Conservation (phyloP, 2,888 invertebrate genomes). For the Ochropacha duplaris region DNA sequence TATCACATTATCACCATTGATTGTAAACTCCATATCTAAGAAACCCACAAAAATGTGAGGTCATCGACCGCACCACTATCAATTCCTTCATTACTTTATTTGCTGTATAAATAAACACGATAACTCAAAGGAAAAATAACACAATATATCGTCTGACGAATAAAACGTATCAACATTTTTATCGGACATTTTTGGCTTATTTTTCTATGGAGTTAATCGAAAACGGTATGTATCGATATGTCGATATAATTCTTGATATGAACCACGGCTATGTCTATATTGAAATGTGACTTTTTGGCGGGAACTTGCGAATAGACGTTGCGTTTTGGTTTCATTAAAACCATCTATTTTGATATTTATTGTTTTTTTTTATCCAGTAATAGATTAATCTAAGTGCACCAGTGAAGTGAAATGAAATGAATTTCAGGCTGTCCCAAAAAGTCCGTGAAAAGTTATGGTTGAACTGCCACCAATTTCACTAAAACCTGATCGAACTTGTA, state of each 20-base stretch:
- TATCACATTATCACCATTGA: slow-evolving; percentile 25
- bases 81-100: slow-evolving; percentile 72
- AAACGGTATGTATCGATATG: slow-evolving; percentile 65
- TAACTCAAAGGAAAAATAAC: slow-evolving; percentile 68
- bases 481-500: too few relatives aligned
- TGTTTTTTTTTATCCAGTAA: too few relatives aligned
- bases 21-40: slow-evolving; percentile 22
- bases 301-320: too few relatives aligned
- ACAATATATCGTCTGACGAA: slow-evolving; percentile 60
- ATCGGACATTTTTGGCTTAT: slow-evolving; percentile 69
- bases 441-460: too few relatives aligned
- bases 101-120: slow-evolving; percentile 68
- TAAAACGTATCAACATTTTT: slow-evolving; percentile 59
- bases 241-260: slow-evolving; percentile 57
- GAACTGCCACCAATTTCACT: too few relatives aligned
- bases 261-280: slow-evolving; percentile 51
- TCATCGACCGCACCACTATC: slow-evolving; percentile 61
- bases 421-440: too few relatives aligned
- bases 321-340: too few relatives aligned
- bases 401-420: too few relatives aligned
- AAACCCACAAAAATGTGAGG: slow-evolving; percentile 34
- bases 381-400: too few relatives aligned
- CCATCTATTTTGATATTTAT: too few relatives aligned
- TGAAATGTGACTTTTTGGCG: slow-evolving; percentile 31
- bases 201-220: slow-evolving; percentile 71